Evolutionary conservation across 2,888 invertebrate genomes (phyloP), one percentile per base, ranked within the genome.

Genomic region (Mythimna lalbum): DNA sequence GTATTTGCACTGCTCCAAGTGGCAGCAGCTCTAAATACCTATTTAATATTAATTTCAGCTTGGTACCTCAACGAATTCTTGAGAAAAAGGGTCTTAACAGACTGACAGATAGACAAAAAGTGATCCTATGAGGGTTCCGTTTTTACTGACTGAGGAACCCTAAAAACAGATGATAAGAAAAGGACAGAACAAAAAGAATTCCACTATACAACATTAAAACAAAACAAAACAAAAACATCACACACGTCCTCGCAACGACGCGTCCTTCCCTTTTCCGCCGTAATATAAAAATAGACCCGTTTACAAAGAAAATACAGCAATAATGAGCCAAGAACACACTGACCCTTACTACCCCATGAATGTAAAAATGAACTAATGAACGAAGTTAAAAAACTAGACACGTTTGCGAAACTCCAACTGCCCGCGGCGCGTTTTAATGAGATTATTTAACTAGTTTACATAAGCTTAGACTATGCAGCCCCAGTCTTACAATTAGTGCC

Each of bases 401-500:
- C 77, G 76, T 60, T 63, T 62, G 53, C 5, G 12, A 59, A 43
- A 12, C 36, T 21, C 47, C 9, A 55, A 27, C 50, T 60, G 72
- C 60, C 50, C 55, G 52, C 9, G 57, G 76, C 64, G 61, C 47
- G 21, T 43, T 74, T 64, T 71, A 78, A 78, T 78, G 63, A 71
- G 67, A 78, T 67, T 74, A 75, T 73, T 60, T 57, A 66, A 75
- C 78, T 75, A 78, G 63, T 78, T 78, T 74, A 75, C 66, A 75
- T 70, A 62, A 67, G 75, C 14, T 74, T 69, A 43, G 27, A 64
- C 68, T 59, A 27, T 63, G 63, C 63, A 66, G 43, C 27, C 12
- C 12, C 27, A 31, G 65, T 50, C 31, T 69, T 75, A 75, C 55
- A 74, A 60, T 69, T 50, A 74, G 0, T 9, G 49, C 5, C 52